These are phyloP conservation scores for Podargus strigoides DNA, from an alignment of 2,797 vertebrate species.

Conservation along the genomic window DNA sequence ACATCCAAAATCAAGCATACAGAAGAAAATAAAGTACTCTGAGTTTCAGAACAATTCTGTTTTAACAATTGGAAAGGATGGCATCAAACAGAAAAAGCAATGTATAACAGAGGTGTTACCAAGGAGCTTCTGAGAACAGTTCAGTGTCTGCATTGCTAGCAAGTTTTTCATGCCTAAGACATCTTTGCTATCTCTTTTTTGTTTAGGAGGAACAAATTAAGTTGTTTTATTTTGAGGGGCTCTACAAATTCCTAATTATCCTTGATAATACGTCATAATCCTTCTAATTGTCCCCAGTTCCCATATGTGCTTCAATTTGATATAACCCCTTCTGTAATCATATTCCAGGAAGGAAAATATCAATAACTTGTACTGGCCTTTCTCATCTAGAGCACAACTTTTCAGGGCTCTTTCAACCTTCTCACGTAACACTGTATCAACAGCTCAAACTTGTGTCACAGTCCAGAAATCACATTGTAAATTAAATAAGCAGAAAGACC, in stretches of 20 bases:
- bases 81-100: background rate
- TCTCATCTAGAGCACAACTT: background rate
- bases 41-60: background rate
- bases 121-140: background rate
- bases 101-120: background rate
- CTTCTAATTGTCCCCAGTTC: background rate
- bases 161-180: background rate
- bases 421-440: background rate
- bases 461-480: background rate
- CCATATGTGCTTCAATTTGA: background rate
- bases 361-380: background rate
- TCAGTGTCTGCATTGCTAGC: background rate
- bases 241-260: background rate
- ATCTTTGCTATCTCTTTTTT: background rate
- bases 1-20: background rate
- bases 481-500: background rate
- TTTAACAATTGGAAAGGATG: background rate
- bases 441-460: background rate
- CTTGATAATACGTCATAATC: background rate
- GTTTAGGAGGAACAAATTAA: accelerated
- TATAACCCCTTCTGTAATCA: background rate
- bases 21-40: background rate
- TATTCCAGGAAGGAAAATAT: background rate
- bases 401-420: background rate
- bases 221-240: background rate